A percentile compares a stretch with the other conserved stretches of the same genome.
phyloP scores from a whole-genome alignment of 2,888 invertebrate species.

The Acleris emargana region DNA sequence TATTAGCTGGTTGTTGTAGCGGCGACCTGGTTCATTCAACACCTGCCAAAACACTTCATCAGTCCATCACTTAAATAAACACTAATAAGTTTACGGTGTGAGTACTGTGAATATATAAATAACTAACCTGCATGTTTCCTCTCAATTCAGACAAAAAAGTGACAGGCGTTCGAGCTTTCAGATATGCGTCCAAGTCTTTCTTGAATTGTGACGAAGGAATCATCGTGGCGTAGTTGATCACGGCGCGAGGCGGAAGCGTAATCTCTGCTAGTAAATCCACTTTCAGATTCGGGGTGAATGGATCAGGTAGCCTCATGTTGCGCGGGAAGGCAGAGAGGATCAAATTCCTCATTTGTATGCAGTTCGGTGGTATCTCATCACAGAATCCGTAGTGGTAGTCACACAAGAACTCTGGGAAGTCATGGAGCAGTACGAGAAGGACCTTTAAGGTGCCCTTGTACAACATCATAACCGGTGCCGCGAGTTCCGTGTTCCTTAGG shows the following conservation, averaged over 20 bases:
- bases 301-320: conserved; percentile 99
- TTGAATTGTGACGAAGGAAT: conserved; percentile 95
- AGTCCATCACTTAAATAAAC: no score
- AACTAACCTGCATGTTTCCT: conserved; percentile 90
- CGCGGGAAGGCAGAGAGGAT: conserved; percentile 99
- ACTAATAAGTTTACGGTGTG: no score
- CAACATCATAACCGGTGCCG: conserved; percentile 95
- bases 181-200: conserved; percentile 97
- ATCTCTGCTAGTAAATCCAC: conserved; percentile 96
- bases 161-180: conserved; percentile 96
- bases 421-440: conserved; percentile 96
- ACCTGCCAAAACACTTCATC: conserved; percentile 60
- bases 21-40: conserved; percentile 93
- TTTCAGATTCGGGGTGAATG: conserved; percentile 98
- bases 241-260: conserved; percentile 93
- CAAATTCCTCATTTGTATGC: conserved; percentile 99
- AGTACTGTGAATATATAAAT: conserved; percentile 15
- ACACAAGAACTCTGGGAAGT: conserved; percentile 99
- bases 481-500: conserved; percentile 97
- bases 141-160: conserved; percentile 97
- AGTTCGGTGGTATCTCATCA: conserved; percentile 99
- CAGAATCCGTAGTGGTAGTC: conserved; percentile 99
- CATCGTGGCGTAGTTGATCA: conserved; percentile 93
- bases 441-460: conserved; percentile 98
- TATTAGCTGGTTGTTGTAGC: conserved; percentile 98